A percentile compares a stretch with the other conserved stretches of the same genome.
Evolutionary conservation across 2,888 invertebrate species (phyloP).

Genomic region (Mythimna vitellina): DNA sequence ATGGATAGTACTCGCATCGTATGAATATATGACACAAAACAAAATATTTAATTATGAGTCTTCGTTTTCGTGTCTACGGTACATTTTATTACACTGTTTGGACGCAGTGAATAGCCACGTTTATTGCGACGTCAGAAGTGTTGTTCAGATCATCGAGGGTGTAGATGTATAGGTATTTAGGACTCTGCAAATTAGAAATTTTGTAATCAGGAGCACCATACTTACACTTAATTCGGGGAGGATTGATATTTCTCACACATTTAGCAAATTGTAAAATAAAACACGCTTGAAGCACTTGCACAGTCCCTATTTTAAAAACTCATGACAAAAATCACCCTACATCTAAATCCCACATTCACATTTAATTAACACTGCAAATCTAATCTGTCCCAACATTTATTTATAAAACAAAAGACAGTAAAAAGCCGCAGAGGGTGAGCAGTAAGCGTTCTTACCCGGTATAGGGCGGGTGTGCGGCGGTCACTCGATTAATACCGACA

Average conservation of each 20-base stretch:
- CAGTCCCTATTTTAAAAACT: neutral
- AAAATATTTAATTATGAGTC: no score
- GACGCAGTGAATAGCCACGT: neutral
- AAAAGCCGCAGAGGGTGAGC: slow-evolving; percentile 55
- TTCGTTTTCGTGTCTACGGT: neutral
- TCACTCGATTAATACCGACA: slow-evolving; percentile 90
- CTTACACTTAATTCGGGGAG: neutral
- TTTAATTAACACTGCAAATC: slow-evolving; percentile 44
- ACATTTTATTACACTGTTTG: neutral
- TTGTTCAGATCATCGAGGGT: neutral
- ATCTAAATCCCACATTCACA: slow-evolving; percentile 17
- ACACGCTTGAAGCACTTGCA: neutral
- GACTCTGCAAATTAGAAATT: neutral
- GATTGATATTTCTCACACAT: neutral
- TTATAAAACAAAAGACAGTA: slow-evolving; percentile 54
- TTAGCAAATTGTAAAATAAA: no score
- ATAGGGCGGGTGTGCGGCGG: slow-evolving; percentile 74
- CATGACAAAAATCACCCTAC: neutral
- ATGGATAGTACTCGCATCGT: neutral
- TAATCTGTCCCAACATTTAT: slow-evolving; percentile 49
- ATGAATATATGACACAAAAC: neutral
- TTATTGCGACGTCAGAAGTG: neutral
- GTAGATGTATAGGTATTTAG: neutral
- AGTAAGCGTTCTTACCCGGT: slow-evolving; percentile 57
- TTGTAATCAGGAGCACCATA: neutral